phyloP scores from a whole-genome alignment of 2,888 invertebrate genomes.

The Idaea dimidiata region DNA sequence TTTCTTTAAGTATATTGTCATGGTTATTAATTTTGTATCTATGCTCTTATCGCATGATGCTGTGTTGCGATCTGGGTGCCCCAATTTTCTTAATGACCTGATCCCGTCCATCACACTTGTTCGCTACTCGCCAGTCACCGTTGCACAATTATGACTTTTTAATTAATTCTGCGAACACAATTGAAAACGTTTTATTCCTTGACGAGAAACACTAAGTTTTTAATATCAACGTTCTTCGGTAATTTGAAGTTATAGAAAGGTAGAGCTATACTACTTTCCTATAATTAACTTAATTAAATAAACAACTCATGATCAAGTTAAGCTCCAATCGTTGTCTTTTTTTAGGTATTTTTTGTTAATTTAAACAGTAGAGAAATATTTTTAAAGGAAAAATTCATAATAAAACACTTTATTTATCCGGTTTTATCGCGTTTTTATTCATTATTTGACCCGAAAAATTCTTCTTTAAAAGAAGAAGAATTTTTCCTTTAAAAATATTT shows the following conservation, averaged over 20 bases:
- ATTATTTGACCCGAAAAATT: too few relatives aligned
- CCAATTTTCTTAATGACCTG: slow-evolving; percentile 52
- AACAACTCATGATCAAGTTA: too few relatives aligned
- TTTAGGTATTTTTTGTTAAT: too few relatives aligned
- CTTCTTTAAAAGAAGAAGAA: too few relatives aligned
- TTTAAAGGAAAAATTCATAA: too few relatives aligned
- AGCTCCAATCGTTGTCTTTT: too few relatives aligned
- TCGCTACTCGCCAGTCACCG: slow-evolving; percentile 45
- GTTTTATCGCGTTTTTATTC: too few relatives aligned
- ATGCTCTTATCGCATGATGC: slow-evolving; percentile 19
- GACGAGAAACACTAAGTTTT: neutral
- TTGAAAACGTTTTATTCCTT: slow-evolving; percentile 1
- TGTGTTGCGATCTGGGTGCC: slow-evolving; percentile 24
- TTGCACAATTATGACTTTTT: slow-evolving; percentile 39
- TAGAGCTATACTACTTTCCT: too few relatives aligned
- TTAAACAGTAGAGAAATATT: neutral
- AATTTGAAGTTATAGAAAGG: neutral
- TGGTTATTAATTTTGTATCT: neutral
- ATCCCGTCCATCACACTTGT: slow-evolving; percentile 38
- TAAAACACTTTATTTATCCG: too few relatives aligned
- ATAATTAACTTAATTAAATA: too few relatives aligned
- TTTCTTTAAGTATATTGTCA: too few relatives aligned
- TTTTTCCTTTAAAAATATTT: too few relatives aligned
- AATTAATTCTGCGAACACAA: slow-evolving; percentile 24
- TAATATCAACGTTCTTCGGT: neutral